Percentiles rank a stretch among this genome's conserved stretches.
Conservation (phyloP, 1,140 invertebrate genomes). For the Riptortus pedestris region DNA sequence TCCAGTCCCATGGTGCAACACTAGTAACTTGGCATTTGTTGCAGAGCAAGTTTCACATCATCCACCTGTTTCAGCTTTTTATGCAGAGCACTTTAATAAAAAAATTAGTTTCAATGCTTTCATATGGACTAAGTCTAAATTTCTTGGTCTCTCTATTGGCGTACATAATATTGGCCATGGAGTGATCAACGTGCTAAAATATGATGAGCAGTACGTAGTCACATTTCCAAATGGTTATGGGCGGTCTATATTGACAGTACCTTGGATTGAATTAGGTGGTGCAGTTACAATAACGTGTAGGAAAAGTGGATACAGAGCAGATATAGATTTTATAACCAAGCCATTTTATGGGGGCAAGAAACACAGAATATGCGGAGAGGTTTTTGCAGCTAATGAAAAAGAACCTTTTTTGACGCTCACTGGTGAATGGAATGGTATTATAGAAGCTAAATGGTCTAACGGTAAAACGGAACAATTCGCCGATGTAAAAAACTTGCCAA, state of each 20-base stretch:
- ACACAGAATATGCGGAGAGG: conserved; percentile 75
- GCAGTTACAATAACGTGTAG: conserved; percentile 75
- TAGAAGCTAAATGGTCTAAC: conserved; percentile 78
- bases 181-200: conserved; percentile 67
- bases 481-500: conserved; percentile 74
- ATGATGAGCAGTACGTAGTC: conserved; percentile 83
- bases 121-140: conserved; percentile 97
- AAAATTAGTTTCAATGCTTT: conserved; percentile 84
- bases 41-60: conserved; percentile 99
- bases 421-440: conserved; percentile 93
- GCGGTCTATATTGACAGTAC: conserved; percentile 86
- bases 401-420: conserved; percentile 76
- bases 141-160: conserved; percentile 88
- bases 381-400: conserved; percentile 64
- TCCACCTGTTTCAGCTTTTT: conserved; percentile 95
- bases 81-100: conserved; percentile 86
- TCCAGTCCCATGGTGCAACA: conserved; percentile 70
- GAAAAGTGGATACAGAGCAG: conserved; percentile 79
- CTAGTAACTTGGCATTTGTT: conserved; percentile 75
- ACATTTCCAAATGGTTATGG: conserved; percentile 95
- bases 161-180: conserved; percentile 80
- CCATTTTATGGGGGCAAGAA: conserved; percentile 95
- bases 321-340: conserved; percentile 89
- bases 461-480: conserved; percentile 80
- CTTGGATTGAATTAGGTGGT: conserved; percentile 94